These are phyloP conservation scores for Drosophila chauvacae DNA, from an alignment of 1,140 invertebrate genomes.

Conservation along the genomic window DNA sequence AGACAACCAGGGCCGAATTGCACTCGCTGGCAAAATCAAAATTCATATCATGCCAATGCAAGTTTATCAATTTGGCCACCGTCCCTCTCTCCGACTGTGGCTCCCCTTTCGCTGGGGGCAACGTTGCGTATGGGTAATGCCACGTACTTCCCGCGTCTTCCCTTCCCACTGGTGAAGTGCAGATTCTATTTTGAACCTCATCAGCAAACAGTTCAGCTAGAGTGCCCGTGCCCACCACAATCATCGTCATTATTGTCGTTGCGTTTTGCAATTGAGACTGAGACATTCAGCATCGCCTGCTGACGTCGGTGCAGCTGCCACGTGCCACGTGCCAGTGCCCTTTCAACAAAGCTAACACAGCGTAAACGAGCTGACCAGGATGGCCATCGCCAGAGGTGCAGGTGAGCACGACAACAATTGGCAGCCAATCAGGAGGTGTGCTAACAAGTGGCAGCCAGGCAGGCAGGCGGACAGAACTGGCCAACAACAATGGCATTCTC, in stretches of 20 bases:
- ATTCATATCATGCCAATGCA: conserved; percentile 55
- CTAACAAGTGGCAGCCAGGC: not conserved
- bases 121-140: conserved; percentile 64
- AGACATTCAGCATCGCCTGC: conserved; percentile 11
- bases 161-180: conserved; percentile 14
- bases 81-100: not conserved
- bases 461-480: not conserved
- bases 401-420: conserved; percentile 22
- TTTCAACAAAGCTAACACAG: conserved; percentile 13
- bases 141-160: conserved; percentile 1
- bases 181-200: conserved; percentile 21
- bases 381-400: not conserved
- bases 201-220: conserved; percentile 18
- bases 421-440: conserved; percentile 1
- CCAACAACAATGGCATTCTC: conserved; percentile 10
- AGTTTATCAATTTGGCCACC: conserved; percentile 49
- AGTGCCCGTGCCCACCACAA: not conserved
- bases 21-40: conserved; percentile 44
- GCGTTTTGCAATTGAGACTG: conserved; percentile 22
- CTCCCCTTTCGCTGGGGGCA: not conserved
- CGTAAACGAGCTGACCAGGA: conserved; percentile 8
- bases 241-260: conserved; percentile 17
- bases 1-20: conserved; percentile 29
- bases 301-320: conserved; percentile 17
- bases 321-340: conserved; percentile 25